Base-by-base conservation (phyloP, 2,113 vertebrate species). In the Serilophus lunatus region DNA sequence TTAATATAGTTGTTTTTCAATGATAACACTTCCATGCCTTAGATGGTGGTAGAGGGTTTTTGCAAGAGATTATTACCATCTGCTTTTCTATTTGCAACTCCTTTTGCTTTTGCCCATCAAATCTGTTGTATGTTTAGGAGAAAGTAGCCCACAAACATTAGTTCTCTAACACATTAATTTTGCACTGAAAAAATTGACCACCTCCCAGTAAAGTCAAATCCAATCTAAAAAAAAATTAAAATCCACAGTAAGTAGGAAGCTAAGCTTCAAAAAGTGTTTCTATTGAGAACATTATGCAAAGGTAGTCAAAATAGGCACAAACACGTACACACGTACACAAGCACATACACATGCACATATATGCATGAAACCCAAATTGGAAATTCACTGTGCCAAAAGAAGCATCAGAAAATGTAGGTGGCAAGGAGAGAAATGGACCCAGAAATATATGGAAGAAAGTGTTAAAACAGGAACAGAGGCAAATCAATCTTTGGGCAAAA, bases 261-360 rank as follows among this genome's bases (percentile, higher is more conserved):
- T 56, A 85, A 90, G 68, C 82, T 93, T 93, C 60, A 86, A 59
- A 89, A 93, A 81, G 12, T 86, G 71, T 94, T 97, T 96, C 96
- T 96, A 92, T 96, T 95, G 95, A 97, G 95, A 96, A 92, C 76
- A 75, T 64, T 90, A 51, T 88, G 79, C 49, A 94, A 94, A 96
- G 36, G 45, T 75, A 84, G 64, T 78, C 35, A 93, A 86, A 93
- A 90, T 86, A 94, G 90, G 65, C 64, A 90, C 61, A 90, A 90
- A 74, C 56, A 93, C 7, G 25, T 65, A 36, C 45, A 93, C 63
- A 93, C 31, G 63, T 74, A 82, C 63, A 86, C 42, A 87, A 82
- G 36, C 71, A 95, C 63, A 59, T 71, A 82, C 22, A 78, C 82
- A 85, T 88, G 82, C 85, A 95, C 20, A 6, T 75, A 81, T 71